phyloP scores from a whole-genome alignment of 2,888 invertebrate genomes.

The Hirtodrosophila cameraria region DNA sequence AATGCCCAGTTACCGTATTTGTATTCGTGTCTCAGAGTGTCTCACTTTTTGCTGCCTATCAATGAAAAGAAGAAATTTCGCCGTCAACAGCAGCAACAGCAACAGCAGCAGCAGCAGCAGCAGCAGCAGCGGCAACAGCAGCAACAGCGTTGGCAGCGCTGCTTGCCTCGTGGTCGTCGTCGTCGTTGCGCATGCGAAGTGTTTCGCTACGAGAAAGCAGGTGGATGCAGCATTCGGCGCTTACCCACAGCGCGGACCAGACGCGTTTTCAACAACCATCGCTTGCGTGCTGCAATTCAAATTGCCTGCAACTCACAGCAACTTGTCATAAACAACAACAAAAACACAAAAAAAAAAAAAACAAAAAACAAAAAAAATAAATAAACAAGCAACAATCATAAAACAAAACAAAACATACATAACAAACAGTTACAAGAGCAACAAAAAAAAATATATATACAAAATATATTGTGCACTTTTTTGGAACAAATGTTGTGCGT shows the following conservation, averaged over 20 bases:
- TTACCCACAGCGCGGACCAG: conserved; percentile 84
- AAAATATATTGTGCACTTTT: conserved; percentile 26
- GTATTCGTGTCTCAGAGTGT: conserved; percentile 50
- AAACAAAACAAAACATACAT: conserved; percentile 19
- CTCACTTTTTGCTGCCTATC: conserved; percentile 53
- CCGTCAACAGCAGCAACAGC: conserved; percentile 27
- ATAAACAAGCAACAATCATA: conserved; percentile 9
- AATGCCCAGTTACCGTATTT: conserved; percentile 44
- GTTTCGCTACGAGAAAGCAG: conserved; percentile 85
- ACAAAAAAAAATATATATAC: conserved; percentile 9
- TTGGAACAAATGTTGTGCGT: conserved; percentile 16
- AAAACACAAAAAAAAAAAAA: background rate
- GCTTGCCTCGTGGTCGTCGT: conserved; percentile 45
- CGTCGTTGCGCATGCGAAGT: conserved; percentile 83
- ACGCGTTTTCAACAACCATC: conserved; percentile 79
- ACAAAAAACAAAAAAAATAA: conserved; percentile 5
- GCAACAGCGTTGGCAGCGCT: conserved; percentile 38
- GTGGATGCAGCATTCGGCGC: conserved; percentile 85
- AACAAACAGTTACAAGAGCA: conserved; percentile 3
- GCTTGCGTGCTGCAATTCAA: conserved; percentile 27
- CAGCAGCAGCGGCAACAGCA: conserved; percentile 19
- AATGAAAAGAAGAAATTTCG: conserved; percentile 81
- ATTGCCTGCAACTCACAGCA: background rate
- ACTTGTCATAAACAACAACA: conserved; percentile 2
- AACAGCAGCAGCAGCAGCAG: conserved; percentile 18